Evolutionary conservation across 2,113 vertebrate species (phyloP).

Genomic region (Puffinus mauretanicus): DNA sequence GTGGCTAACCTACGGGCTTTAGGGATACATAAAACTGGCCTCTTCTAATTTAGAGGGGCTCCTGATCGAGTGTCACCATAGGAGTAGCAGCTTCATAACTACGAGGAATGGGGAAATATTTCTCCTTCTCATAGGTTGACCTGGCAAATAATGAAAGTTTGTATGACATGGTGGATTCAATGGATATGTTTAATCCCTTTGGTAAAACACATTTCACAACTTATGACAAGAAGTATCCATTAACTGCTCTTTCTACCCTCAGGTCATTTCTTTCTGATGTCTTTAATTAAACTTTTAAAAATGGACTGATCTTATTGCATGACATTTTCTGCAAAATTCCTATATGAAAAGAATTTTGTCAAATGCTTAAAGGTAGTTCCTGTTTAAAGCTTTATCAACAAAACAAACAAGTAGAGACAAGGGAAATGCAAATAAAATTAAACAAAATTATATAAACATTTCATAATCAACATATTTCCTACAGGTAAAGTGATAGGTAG

Average conservation of each 20-base stretch:
- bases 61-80: fast-evolving
- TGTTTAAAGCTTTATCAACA: background rate
- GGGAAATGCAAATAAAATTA: background rate
- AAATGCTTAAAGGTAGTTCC: background rate
- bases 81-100: background rate
- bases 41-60: background rate
- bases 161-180: background rate
- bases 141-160: background rate
- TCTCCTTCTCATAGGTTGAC: background rate
- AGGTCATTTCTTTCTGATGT: slow-evolving; percentile 3
- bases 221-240: slow-evolving; percentile 19
- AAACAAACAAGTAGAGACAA: background rate
- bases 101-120: background rate
- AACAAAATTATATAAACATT: background rate
- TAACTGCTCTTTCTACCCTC: slow-evolving; percentile 11
- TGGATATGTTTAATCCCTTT: background rate
- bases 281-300: slow-evolving; percentile 53
- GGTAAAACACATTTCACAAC: slow-evolving; percentile 27
- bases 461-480: background rate
- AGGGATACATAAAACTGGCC: background rate
- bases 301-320: background rate
- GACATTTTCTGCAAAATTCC: slow-evolving; percentile 17
- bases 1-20: background rate
- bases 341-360: background rate
- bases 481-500: background rate